Conservation (phyloP, 2,797 vertebrate species). For the Ctenopoma multispine region DNA sequence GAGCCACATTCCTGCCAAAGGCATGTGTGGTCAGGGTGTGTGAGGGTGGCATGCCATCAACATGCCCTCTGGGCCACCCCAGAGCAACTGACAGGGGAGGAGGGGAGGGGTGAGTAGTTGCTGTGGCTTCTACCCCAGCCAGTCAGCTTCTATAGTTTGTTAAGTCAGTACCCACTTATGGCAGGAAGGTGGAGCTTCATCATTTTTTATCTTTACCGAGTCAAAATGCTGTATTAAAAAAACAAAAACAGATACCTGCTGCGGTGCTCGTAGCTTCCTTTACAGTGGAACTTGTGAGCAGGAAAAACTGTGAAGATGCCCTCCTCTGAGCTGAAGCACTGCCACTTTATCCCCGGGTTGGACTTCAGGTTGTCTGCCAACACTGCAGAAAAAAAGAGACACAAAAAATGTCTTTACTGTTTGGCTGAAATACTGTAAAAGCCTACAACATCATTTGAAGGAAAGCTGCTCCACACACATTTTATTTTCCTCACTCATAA, state of each 20-base stretch:
- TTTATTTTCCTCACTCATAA: neutral
- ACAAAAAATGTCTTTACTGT: neutral
- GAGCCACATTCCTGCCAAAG: constrained; percentile 76
- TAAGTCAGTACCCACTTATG: neutral
- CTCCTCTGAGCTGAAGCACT: constrained; percentile 99
- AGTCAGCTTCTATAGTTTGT: neutral
- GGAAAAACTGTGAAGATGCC: constrained; percentile 99
- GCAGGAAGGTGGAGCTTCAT: neutral
- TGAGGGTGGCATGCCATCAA: constrained; percentile 54
- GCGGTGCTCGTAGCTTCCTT: constrained; percentile 95
- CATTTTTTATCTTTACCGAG: neutral
- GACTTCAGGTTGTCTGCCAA: constrained; percentile 99
- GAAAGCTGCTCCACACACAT: neutral
- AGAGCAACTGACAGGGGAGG: constrained; percentile 44
- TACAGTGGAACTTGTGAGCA: constrained; percentile 98
- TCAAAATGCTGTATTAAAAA: neutral
- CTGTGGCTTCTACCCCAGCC: constrained; percentile 1
- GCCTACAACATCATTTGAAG: neutral
- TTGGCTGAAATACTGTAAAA: too few relatives aligned
- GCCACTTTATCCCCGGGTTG: constrained; percentile 99
- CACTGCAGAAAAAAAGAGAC: constrained; percentile 78
- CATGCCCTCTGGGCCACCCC: constrained; percentile 63
- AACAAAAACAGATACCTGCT: constrained; percentile 87
- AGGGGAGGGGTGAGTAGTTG: neutral
- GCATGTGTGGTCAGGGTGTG: constrained; percentile 72